These are phyloP conservation scores for Nycticorax nycticorax DNA, from an alignment of 2,113 vertebrate genomes.

Conservation along the genomic window DNA sequence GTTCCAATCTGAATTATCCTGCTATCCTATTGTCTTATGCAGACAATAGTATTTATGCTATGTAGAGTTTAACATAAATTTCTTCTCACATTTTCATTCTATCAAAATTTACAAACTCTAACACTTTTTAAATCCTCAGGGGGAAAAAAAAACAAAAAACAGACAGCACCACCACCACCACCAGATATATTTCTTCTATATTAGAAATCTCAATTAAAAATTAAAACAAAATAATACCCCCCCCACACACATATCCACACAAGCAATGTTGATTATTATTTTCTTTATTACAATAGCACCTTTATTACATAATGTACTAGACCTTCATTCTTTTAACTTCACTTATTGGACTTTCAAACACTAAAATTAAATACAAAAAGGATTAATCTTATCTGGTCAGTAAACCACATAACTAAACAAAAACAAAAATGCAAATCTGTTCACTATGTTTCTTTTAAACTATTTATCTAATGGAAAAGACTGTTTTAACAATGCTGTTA, in stretches of 20 bases:
- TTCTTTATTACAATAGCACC: background rate
- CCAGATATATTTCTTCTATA: background rate
- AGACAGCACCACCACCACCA: rapidly evolving
- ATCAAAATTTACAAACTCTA: background rate
- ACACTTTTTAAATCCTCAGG: background rate
- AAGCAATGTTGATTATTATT: background rate
- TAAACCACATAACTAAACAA: background rate
- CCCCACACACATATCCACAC: background rate
- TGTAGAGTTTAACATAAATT: background rate
- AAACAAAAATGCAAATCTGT: background rate
- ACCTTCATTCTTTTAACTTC: background rate
- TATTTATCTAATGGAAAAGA: background rate
- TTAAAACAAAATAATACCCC: too few species aligned
- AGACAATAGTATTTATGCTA: background rate
- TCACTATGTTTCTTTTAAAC: background rate
- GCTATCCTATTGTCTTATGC: background rate
- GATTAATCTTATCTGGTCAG: background rate
- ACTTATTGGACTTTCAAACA: background rate
- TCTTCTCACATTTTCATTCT: background rate
- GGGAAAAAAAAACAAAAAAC: background rate
- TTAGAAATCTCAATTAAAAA: background rate
- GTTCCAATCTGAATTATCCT: background rate
- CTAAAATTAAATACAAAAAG: background rate
- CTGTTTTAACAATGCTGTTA: rapidly evolving
- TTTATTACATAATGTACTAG: background rate